These are phyloP conservation scores for Agrotis exclamationis DNA, from an alignment of 2,888 invertebrate genomes.

Conservation along the genomic window DNA sequence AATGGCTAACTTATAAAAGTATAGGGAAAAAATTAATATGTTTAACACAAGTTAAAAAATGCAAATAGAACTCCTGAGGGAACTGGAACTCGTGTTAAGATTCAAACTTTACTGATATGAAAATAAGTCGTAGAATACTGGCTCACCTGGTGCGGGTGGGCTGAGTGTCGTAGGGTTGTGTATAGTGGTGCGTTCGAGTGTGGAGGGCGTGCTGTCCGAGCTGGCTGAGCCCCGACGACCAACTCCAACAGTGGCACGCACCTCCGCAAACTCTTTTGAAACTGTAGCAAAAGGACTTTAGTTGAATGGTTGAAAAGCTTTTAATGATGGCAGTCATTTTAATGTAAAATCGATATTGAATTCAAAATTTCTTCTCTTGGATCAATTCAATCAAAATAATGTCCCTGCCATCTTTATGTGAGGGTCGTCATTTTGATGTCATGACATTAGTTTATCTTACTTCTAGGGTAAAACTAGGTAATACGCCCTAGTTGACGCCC, in stretches of 20 bases:
- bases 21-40: no score
- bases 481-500: no score
- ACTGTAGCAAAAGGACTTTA: constrained; percentile 67
- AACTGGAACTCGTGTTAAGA: not conserved
- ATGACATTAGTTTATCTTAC: no score
- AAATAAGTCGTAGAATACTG: not conserved
- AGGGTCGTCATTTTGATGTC: no score
- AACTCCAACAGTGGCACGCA: constrained; percentile 82
- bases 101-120: not conserved
- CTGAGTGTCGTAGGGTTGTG: constrained; percentile 86
- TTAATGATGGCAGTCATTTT: not conserved
- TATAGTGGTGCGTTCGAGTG: constrained; percentile 90
- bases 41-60: no score
- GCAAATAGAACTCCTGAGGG: no score
- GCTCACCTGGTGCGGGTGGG: constrained; percentile 71
- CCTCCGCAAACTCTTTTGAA: constrained; percentile 89
- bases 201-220: constrained; percentile 92
- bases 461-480: no score
- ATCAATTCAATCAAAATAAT: no score
- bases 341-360: not conserved
- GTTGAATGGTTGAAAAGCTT: not conserved
- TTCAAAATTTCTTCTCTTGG: not conserved
- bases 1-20: no score
- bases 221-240: constrained; percentile 90
- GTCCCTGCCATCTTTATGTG: no score